These are phyloP conservation scores for Lasioglossum marginatum DNA, from an alignment of 2,888 invertebrate species.

Conservation along the genomic window DNA sequence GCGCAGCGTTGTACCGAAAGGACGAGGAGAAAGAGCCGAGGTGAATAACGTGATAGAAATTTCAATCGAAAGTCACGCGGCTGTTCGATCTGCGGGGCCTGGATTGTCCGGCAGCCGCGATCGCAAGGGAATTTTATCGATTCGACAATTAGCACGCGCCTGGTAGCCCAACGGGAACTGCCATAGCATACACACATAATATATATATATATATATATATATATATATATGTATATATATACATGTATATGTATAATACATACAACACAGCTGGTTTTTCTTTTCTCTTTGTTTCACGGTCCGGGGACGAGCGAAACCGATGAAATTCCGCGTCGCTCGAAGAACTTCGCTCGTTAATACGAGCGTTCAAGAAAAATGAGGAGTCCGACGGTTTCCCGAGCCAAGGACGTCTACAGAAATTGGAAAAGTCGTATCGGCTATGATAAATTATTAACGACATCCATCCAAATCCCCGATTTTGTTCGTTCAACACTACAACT, in stretches of 20 bases:
- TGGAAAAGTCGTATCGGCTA: neutral
- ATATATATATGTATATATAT: too few relatives aligned
- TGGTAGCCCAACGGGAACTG: neutral
- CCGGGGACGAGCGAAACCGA: conserved; percentile 7
- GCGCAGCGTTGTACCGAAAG: neutral
- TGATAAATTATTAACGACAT: neutral
- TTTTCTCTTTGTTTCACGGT: conserved; percentile 7
- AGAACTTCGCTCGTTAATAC: conserved; percentile 34
- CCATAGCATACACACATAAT: too few relatives aligned
- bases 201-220: too few relatives aligned
- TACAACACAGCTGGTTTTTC: neutral
- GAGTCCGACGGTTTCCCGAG: neutral
- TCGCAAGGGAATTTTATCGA: conserved; percentile 23
- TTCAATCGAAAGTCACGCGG: conserved; percentile 41
- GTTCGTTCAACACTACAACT: neutral
- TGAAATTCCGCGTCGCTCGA: conserved; percentile 10
- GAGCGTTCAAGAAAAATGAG: neutral
- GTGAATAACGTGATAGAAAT: conserved; percentile 57
- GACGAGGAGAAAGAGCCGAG: conserved; percentile 3
- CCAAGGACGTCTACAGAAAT: neutral
- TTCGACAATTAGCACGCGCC: conserved; percentile 4
- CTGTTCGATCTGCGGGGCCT: conserved; percentile 21
- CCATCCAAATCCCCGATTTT: neutral
- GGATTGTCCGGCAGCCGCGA: conserved; percentile 24
- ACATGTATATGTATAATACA: neutral